Base-by-base conservation (phyloP, 2,888 invertebrate species). In the Drosophila antonietae region DNA sequence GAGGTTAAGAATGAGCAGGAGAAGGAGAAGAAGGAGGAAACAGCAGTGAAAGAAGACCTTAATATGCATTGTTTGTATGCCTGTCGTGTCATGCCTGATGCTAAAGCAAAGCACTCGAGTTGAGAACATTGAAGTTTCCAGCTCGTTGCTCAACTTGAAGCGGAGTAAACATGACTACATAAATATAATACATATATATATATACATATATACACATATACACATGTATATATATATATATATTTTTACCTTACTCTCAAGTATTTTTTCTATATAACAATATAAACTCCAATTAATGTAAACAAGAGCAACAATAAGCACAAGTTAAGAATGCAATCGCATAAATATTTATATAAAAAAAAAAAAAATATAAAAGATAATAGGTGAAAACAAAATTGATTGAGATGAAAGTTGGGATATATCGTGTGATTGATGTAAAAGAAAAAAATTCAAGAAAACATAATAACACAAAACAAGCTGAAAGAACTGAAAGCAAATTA, bases 51-150 rank as follows among this genome's bases (percentile, higher is more conserved):
- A 37, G 52, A 67, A 28, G 12, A 72, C 57, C 57, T 71, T 71
- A 63, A 52, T 72, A 71, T 71, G 71, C 71, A 72, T 64, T 72
- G 57, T 72, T 23, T 64, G 73, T 72, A 33, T 15, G 20, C 46
- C 23, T 52, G 35, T 72, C 73, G 71, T 71, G 71, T 33, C 31
- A 35, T 15, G 33, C 28, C 56, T 41, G 72, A 57, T 71, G 43
- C 51, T 37, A 28, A 51, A 67, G 44, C 52, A 31, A 65, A 33
- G 10, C 53, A 39, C 56, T 70, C 41, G 46, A 39, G 43, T 39
- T 71, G 47, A 70, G 71, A 53, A 55, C 44, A 14, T 31, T 43
- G 35, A 37, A 44, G 39, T 72, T 63, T 70, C 33, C 64, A 63
- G 51, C 55, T 71, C 72, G 65, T 28, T 60, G 70, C 69, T 49